Percentiles rank a stretch among this genome's conserved stretches.
These are phyloP conservation scores for Macrotis lagotis DNA, from an alignment of 2,113 vertebrate species.

Conservation along the genomic window DNA sequence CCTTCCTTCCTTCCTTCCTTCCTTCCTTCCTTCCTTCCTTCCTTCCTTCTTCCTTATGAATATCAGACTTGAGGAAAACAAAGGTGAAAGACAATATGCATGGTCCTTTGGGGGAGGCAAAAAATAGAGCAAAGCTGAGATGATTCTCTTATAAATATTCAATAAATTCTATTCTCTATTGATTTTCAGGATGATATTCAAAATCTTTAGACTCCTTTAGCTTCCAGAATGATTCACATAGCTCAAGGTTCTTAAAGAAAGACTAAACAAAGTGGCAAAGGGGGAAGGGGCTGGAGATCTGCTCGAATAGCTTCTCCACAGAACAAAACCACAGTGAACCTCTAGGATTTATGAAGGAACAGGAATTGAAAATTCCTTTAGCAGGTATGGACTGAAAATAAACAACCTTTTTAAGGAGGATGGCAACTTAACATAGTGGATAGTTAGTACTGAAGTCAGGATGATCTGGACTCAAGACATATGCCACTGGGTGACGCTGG, in stretches of 20 bases:
- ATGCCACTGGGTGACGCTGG: neutral
- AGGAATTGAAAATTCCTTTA: too few relatives aligned
- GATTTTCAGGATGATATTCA: slow-evolving; percentile 6
- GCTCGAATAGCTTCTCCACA: too few relatives aligned
- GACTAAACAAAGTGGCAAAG: neutral
- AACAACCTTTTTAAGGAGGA: too few relatives aligned
- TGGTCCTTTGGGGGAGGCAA: neutral
- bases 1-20: too few relatives aligned
- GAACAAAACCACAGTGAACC: too few relatives aligned
- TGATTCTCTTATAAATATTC: neutral
- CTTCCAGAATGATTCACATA: neutral
- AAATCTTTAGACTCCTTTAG: slow-evolving; percentile 2
- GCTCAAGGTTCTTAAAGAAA: neutral
- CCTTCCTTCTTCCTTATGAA: too few relatives aligned
- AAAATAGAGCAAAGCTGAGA: neutral
- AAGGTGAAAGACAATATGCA: too few relatives aligned
- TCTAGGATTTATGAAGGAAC: too few relatives aligned
- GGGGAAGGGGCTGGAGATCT: neutral
- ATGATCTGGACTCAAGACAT: neutral
- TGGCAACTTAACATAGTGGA: neutral
- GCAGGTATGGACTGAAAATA: too few relatives aligned
- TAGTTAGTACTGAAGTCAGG: neutral
- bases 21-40: too few relatives aligned
- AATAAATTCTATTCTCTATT: slow-evolving; percentile 2
- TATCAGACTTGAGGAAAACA: too few relatives aligned